phyloP scores from a whole-genome alignment of 2,113 vertebrate species.

The Lepus europaeus region DNA sequence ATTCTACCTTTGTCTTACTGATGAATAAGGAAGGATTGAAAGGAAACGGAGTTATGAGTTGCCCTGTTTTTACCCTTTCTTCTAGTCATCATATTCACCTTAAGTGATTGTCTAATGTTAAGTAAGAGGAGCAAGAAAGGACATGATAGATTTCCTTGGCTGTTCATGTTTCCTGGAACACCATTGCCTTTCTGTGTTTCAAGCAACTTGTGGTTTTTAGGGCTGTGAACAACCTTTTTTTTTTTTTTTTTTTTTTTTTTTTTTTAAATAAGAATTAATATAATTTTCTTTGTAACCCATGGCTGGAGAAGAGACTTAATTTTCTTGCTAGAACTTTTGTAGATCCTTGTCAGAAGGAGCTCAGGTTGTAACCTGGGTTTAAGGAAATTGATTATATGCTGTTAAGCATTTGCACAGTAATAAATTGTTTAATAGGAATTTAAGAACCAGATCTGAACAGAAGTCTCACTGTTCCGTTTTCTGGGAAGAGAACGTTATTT shows the following conservation, averaged over 20 bases:
- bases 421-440: conserved; percentile 67
- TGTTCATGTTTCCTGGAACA: conserved; percentile 28
- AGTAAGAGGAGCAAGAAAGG: conserved; percentile 27
- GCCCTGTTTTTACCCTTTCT: conserved; percentile 13
- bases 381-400: conserved; percentile 65
- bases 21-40: conserved; percentile 12
- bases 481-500: conserved; percentile 66
- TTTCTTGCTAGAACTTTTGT: conserved; percentile 28
- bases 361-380: conserved; percentile 43
- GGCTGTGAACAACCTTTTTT: not conserved
- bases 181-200: not conserved
- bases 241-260: too few species aligned
- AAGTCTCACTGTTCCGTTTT: conserved; percentile 78
- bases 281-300: conserved; percentile 31
- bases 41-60: not conserved
- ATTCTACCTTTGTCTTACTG: not conserved
- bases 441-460: conserved; percentile 68
- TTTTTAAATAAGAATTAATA: not conserved
- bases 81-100: not conserved
- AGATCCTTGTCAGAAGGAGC: not conserved
- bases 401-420: conserved; percentile 82
- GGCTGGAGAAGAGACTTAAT: conserved; percentile 28
- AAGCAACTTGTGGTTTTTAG: not conserved
- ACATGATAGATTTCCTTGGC: not conserved
- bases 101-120: not conserved